Conservation (phyloP, 2,888 invertebrate species). For the Dasypolia templi region DNA sequence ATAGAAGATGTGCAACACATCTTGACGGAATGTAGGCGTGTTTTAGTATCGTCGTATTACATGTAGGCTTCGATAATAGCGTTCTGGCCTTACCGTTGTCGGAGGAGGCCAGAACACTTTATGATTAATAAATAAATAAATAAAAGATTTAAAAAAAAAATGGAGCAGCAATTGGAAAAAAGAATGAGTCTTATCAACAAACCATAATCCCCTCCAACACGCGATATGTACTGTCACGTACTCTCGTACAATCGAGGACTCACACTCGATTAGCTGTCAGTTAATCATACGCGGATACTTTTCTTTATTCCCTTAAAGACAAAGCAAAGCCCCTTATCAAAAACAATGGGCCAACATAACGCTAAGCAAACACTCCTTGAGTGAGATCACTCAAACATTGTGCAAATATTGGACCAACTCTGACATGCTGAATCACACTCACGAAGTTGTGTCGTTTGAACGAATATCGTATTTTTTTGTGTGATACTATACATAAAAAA, state of each 20-base stretch:
- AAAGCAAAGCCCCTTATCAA: conserved; percentile 40
- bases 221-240: background rate
- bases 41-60: too few species aligned
- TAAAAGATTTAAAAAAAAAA: too few species aligned
- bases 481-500: background rate
- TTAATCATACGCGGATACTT: conserved; percentile 42
- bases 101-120: too few species aligned
- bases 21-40: too few species aligned
- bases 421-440: conserved; percentile 3
- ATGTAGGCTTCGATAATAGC: too few species aligned
- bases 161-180: background rate
- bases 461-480: conserved; percentile 3
- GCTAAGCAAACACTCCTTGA: conserved; percentile 20
- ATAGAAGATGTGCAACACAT: too few species aligned
- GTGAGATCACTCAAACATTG: conserved; percentile 26
- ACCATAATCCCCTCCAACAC: background rate
- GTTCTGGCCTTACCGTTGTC: too few species aligned
- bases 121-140: too few species aligned
- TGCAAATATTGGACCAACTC: conserved; percentile 23
- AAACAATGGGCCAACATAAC: conserved; percentile 39
- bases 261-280: conserved; percentile 42
- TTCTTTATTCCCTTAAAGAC: conserved; percentile 36
- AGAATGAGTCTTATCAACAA: background rate
- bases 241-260: conserved; percentile 23
- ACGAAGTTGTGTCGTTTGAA: background rate